phyloP scores from a whole-genome alignment of 2,113 vertebrate species.

The Pyxicephalus adspersus region DNA sequence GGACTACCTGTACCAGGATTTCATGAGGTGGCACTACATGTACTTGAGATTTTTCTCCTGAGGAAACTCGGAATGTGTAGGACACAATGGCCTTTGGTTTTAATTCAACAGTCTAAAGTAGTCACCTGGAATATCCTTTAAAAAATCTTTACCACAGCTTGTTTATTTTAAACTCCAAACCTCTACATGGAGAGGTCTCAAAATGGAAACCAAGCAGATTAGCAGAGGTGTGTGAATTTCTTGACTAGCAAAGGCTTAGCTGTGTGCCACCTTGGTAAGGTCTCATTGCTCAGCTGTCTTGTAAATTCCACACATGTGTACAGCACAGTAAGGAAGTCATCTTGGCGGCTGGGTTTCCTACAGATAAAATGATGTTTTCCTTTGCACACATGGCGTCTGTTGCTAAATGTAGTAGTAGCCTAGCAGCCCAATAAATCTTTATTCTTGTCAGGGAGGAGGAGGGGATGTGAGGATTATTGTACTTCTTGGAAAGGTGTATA shows the following conservation, averaged over 20 bases:
- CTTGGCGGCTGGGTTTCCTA: constrained; percentile 38
- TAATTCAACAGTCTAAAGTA: no score
- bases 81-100: no score
- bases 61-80: no score
- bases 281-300: constrained; percentile 32
- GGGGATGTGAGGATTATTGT: constrained; percentile 31
- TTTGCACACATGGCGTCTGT: constrained; percentile 31
- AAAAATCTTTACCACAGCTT: no score
- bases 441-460: constrained; percentile 18
- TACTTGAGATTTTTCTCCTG: no score
- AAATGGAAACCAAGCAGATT: constrained; percentile 4
- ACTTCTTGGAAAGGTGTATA: constrained; percentile 34
- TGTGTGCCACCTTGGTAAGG: constrained; percentile 20
- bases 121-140: no score
- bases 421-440: constrained; percentile 39
- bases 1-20: no score
- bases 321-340: constrained; percentile 19
- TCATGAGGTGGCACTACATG: no score
- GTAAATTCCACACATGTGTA: constrained; percentile 44
- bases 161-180: no score
- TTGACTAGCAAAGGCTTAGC: constrained; percentile 20
- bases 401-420: constrained; percentile 51
- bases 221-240: constrained; percentile 10
- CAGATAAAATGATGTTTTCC: constrained; percentile 17
- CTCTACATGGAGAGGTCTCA: background rate